Evolutionary conservation across 2,888 invertebrate genomes (phyloP), one percentile per base, ranked within the genome.

Genomic region (Strigamia maritima): DNA sequence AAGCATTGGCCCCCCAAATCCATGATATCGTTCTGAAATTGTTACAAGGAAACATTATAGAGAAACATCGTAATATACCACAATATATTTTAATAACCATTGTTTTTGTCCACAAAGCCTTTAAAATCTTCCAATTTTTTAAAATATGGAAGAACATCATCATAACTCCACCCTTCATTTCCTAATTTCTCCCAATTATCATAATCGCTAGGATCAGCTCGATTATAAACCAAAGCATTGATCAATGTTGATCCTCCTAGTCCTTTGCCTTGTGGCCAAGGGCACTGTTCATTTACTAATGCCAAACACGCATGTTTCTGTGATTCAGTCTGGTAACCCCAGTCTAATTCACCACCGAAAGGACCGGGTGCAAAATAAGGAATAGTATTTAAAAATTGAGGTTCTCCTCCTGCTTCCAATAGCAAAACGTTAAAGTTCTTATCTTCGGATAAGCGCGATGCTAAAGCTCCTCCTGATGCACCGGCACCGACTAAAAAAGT

Each of bases 351-450:
- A 0, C 77, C 77, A 2, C 22, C 22, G 8, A 77, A 44, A 19
- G 93, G 84, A 80, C 92, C 84, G 0, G 92, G 90, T 0, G 90
- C 88, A 12, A 91, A 82, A 0, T 90, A 87, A 0, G 93, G 93
- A 81, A 92, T 90, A 81, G 91, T 90, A 86, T 93, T 93, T 7
- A 94, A 86, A 81, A 87, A 86, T 78, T 90, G 87, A 16, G 92
- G 86, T 79, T 83, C 83, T 38, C 89, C 88, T 0, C 93, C 93
- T 8, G 93, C 92, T 87, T 93, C 93, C 10, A 93, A 82, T 1
- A 93, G 85, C 77, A 92, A 85, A 79, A 91, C 89, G 40, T 87
- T 88, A 77, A 19, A 24, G 8, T 77, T 49, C 14, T 22, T 12
- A 12, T 19, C 24, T 49, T 77, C 77, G 12, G 77, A 44, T 40